Base-by-base conservation (phyloP, 2,113 vertebrate genomes). In the Gymnogyps californianus region DNA sequence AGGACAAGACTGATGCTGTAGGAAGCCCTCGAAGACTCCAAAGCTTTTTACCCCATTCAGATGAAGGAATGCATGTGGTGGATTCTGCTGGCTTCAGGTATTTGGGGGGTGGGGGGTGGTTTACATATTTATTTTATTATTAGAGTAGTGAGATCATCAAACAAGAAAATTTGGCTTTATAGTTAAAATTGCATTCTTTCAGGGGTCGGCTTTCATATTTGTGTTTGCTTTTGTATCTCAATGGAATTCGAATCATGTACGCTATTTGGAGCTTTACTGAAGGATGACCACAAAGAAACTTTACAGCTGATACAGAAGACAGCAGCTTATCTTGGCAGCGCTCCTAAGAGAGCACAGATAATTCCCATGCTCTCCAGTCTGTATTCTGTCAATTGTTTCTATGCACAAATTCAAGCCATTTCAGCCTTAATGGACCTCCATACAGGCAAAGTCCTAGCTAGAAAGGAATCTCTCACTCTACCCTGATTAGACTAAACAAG, bases 271-370 rank as follows among this genome's bases (percentile, higher is more conserved):
- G 76, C 59, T 94, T 96, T 83, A 75, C 72, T 83, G 88, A 81
- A 83, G 79, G 83, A 93, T 96, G 95, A 90, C 94, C 95, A 96
- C 90, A 83, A 94, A 81, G 92, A 93, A 89, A 92, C 79, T 90
- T 94, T 81, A 88, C 82, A 88, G 93, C 92, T 94, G 93, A 97
- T 92, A 93, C 54, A 95, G 88, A 94, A 82, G 76, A 95, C 88
- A 94, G 95, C 78, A 96, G 76, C 59, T 96, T 96, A 96, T 95
- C 88, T 97, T 97, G 96, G 95, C 97, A 93, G 67, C 0, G 0
- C 47, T 96, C 94, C 94, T 66, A 90, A 89, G 55, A 81, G 93
- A 70, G 72, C 25, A 5, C 71, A 95, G 90, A 94, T 67, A 92
- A 93, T 83, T 95, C 76, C 82, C 1, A 5, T 90, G 85, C 79